Conservation (phyloP, 2,113 vertebrate species). For the Labeo rohita region DNA sequence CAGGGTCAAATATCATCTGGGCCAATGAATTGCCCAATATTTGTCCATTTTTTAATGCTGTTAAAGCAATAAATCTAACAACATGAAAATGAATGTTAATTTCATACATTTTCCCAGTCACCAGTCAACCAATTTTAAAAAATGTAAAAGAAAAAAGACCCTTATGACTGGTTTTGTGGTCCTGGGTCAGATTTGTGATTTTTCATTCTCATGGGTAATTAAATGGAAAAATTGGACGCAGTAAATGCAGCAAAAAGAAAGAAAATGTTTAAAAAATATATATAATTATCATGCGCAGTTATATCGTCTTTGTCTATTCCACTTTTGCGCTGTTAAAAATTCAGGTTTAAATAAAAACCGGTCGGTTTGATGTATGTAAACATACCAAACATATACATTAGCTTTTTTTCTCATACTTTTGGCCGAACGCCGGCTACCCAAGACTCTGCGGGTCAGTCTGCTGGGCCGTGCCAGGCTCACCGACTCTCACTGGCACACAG, state of each 20-base stretch:
- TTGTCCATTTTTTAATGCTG: neutral
- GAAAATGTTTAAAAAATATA: too few species aligned
- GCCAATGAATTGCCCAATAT: too few species aligned
- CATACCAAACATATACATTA: neutral
- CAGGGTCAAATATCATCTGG: neutral
- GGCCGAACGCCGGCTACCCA: constrained; percentile 13
- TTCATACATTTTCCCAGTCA: neutral
- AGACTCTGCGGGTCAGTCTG: constrained; percentile 42
- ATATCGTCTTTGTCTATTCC: neutral
- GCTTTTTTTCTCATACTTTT: neutral
- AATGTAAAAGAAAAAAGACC: too few species aligned
- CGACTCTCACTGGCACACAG: constrained; percentile 64
- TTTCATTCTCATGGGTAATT: too few species aligned
- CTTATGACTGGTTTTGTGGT: too few species aligned
- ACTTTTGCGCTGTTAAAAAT: neutral
- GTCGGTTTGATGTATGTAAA: neutral
- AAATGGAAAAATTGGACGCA: too few species aligned
- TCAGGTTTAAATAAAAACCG: neutral
- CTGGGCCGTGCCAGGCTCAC: constrained; percentile 53
- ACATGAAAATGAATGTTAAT: neutral
- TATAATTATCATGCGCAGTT: neutral
- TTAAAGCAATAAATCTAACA: neutral
- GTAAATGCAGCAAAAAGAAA: too few species aligned
- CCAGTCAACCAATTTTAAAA: neutral
- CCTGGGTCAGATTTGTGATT: too few species aligned